Conservation (phyloP, 2,797 vertebrate genomes). For the Periparus ater region DNA sequence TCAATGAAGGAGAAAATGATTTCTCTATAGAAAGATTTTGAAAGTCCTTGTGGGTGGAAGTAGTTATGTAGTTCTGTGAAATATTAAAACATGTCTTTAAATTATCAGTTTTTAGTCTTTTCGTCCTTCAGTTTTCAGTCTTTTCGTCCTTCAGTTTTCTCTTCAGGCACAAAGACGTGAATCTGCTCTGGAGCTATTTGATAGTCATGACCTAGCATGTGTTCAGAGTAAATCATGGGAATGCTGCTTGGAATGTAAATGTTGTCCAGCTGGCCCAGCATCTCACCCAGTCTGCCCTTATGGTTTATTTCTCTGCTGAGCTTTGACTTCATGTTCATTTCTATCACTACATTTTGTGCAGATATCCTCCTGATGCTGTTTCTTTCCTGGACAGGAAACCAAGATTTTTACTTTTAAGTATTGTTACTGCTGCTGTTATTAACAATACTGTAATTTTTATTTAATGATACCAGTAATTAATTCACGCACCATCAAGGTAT, state of each 20-base stretch:
- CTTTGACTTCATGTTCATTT: constrained; percentile 6
- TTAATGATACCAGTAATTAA: neutral
- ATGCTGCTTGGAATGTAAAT: constrained; percentile 40
- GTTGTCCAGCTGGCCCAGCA: constrained; percentile 44
- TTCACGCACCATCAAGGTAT: neutral
- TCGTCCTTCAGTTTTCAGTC: constrained; percentile 1
- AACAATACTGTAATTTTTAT: neutral
- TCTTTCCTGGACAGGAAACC: neutral
- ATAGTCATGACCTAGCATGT: constrained; percentile 41
- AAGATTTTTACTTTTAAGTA: neutral
- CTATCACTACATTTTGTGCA: neutral
- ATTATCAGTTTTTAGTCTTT: constrained; percentile 8
- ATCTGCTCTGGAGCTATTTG: constrained; percentile 22
- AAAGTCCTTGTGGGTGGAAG: neutral
- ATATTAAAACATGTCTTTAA: neutral
- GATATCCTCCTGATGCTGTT: neutral
- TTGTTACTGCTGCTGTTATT: neutral
- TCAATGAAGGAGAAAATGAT: constrained; percentile 29
- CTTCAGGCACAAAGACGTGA: neutral
- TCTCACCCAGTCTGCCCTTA: constrained; percentile 3
- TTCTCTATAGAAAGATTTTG: neutral
- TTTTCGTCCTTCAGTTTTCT: constrained; percentile 3
- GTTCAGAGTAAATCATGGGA: constrained; percentile 48
- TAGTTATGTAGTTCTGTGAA: neutral
- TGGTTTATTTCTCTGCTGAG: constrained; percentile 4